Evolutionary conservation across 2,888 invertebrate genomes (phyloP).

Genomic region (Blera fallax): DNA sequence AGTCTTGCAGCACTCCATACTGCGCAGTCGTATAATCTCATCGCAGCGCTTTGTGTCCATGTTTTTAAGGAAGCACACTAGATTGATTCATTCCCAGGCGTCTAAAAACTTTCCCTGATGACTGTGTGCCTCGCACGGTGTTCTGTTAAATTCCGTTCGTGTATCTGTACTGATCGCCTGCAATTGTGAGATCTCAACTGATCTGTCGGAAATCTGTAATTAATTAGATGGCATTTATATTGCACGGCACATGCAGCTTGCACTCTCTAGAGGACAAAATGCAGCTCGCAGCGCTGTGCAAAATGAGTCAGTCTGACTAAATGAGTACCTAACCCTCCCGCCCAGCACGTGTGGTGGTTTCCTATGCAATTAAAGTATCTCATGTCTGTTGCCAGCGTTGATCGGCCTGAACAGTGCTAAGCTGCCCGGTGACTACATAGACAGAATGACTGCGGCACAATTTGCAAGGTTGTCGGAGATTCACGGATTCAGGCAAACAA

Average conservation of each 20-base stretch:
- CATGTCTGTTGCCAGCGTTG: constrained; percentile 43
- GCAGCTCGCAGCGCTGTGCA: neutral
- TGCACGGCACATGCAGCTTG: constrained; percentile 34
- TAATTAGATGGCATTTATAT: constrained; percentile 68
- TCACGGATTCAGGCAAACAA: constrained; percentile 18
- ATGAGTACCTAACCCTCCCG: constrained; percentile 22
- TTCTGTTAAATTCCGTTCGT: neutral
- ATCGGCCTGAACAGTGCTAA: constrained; percentile 27
- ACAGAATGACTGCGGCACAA: constrained; percentile 64
- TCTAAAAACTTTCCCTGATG: neutral
- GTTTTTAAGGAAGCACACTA: neutral
- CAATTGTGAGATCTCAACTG: constrained; percentile 50
- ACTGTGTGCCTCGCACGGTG: neutral
- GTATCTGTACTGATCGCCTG: neutral
- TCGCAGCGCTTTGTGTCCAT: too few relatives aligned
- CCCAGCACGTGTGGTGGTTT: constrained; percentile 24
- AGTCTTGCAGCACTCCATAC: too few relatives aligned
- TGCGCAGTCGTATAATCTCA: too few relatives aligned
- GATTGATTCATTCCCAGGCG: neutral
- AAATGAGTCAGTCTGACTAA: constrained; percentile 56
- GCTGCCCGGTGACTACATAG: constrained; percentile 61
- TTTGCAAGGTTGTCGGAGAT: constrained; percentile 57
- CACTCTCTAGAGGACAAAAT: constrained; percentile 57
- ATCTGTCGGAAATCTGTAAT: constrained; percentile 69
- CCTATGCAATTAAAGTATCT: constrained; percentile 61